Evolutionary conservation across 2,797 vertebrate genomes (phyloP).

Genomic region (Artibeus lituratus): DNA sequence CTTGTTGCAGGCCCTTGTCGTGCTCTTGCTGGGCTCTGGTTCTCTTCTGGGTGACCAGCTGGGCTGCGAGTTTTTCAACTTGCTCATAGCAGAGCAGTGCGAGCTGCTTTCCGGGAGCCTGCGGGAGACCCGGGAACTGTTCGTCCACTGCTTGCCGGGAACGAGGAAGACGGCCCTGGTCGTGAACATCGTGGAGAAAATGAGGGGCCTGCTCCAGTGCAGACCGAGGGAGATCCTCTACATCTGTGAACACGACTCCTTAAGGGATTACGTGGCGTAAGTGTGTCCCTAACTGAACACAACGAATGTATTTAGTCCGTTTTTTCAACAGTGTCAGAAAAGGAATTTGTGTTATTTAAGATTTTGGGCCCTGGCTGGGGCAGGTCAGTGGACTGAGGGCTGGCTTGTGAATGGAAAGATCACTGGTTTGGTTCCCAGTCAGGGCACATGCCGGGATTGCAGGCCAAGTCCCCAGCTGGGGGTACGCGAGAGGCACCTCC

Average conservation of each 20-base stretch:
- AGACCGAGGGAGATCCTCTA: slow-evolving; percentile 77
- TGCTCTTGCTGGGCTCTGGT: slow-evolving; percentile 66
- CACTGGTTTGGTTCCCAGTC: no score
- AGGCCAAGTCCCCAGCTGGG: no score
- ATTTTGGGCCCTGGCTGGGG: background rate
- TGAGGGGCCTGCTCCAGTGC: slow-evolving; percentile 70
- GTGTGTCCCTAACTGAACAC: slow-evolving; percentile 12
- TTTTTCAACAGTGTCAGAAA: background rate
- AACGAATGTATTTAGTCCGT: background rate
- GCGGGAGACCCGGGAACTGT: slow-evolving; percentile 68
- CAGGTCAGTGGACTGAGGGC: no score
- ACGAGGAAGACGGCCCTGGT: slow-evolving; percentile 80
- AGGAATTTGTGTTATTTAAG: background rate
- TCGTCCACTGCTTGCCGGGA: slow-evolving; percentile 80
- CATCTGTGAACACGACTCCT: slow-evolving; percentile 77
- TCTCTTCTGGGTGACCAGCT: slow-evolving; percentile 76
- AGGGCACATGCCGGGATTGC: no score
- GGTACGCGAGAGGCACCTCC: no score
- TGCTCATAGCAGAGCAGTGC: slow-evolving; percentile 74
- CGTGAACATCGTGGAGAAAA: slow-evolving; percentile 74
- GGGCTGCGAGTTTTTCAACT: slow-evolving; percentile 74
- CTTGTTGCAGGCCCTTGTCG: slow-evolving; percentile 69
- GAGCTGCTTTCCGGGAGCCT: slow-evolving; percentile 71
- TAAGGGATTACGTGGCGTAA: slow-evolving; percentile 76
- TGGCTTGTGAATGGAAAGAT: no score